Evolutionary conservation across 2,113 vertebrate species (phyloP).

Genomic region (Camelus bactrianus): DNA sequence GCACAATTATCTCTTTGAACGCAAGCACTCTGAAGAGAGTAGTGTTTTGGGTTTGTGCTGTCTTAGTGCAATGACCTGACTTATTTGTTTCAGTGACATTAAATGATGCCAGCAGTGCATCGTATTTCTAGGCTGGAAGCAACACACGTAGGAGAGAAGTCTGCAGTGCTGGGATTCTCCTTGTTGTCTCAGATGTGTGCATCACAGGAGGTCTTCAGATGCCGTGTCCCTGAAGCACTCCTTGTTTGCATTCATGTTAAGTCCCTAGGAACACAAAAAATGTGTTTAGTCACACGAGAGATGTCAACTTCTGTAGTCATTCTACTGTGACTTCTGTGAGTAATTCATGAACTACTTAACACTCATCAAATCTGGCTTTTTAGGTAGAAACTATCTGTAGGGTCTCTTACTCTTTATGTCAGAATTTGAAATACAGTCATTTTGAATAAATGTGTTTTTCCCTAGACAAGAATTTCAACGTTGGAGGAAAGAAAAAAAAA

Average conservation of each 20-base stretch:
- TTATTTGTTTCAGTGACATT: not conserved
- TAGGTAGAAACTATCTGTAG: constrained; percentile 61
- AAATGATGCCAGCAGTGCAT: not conserved
- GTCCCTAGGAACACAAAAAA: constrained; percentile 68
- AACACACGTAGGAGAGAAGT: too few relatives aligned
- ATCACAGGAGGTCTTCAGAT: not conserved
- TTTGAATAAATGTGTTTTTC: not conserved
- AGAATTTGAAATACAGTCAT: not conserved
- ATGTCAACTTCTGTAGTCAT: constrained; percentile 53
- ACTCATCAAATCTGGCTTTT: constrained; percentile 82
- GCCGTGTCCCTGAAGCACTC: constrained; percentile 45
- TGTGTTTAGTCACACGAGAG: constrained; percentile 53
- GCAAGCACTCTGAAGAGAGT: not conserved
- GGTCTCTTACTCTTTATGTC: constrained; percentile 38
- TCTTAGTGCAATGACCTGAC: not conserved
- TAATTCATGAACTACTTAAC: constrained; percentile 83
- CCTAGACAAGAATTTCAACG: not conserved
- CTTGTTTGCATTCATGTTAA: constrained; percentile 46
- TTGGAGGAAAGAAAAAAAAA: not conserved
- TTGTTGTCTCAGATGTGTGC: not conserved
- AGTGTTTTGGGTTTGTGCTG: not conserved
- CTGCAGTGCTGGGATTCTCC: not conserved
- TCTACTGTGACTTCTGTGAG: constrained; percentile 79
- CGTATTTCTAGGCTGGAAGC: too few relatives aligned
- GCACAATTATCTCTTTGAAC: not conserved